A percentile compares a stretch with the other conserved stretches of the same genome.
phyloP scores from a whole-genome alignment of 2,888 invertebrate species.

The Zaprionus bogoriensis region DNA sequence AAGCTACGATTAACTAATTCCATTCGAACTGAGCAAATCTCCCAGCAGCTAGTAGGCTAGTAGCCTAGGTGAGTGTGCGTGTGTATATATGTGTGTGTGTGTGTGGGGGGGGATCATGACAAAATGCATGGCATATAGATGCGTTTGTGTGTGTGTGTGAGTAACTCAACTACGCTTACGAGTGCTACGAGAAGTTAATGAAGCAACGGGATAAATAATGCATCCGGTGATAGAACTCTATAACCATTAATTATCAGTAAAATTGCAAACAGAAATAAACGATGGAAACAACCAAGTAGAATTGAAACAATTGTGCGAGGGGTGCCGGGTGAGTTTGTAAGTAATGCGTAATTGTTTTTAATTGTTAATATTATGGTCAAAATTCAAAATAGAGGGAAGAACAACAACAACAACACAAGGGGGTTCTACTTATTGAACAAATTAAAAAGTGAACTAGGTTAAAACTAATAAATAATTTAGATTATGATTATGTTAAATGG shows the following conservation, averaged over 20 bases:
- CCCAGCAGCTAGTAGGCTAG: neutral
- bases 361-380: constrained; percentile 5
- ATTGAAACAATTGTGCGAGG: neutral
- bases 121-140: too few relatives aligned
- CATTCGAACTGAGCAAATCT: neutral
- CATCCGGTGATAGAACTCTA: too few relatives aligned
- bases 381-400: neutral
- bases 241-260: too few relatives aligned
- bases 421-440: constrained; percentile 1
- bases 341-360: neutral
- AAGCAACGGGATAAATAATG: too few relatives aligned
- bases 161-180: neutral
- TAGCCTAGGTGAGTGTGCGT: constrained; percentile 4
- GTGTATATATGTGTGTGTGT: neutral
- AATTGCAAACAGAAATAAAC: neutral
- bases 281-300: too few relatives aligned
- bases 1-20: neutral
- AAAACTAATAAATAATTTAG: constrained; percentile 31
- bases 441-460: neutral
- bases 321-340: constrained; percentile 1
- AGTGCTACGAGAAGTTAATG: too few relatives aligned
- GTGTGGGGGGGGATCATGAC: too few relatives aligned
- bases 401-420: constrained; percentile 24
- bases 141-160: neutral
- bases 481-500: neutral